Percentiles rank a stretch among this genome's conserved stretches.
Conservation (phyloP, 1,140 invertebrate species). For the Nasonia giraulti region DNA sequence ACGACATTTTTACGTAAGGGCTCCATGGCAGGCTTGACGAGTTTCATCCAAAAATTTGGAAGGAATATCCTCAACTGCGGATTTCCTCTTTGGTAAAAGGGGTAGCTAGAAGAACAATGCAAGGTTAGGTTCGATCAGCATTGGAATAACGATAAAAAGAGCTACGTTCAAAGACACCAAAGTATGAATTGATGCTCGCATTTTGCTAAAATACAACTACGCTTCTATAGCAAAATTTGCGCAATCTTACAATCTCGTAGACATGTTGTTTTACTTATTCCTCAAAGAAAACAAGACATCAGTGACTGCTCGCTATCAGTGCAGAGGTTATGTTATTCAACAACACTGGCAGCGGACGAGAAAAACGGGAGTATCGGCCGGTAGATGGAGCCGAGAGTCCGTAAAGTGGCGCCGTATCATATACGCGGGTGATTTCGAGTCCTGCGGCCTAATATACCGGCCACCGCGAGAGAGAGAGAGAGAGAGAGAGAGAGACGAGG, state of each 20-base stretch:
- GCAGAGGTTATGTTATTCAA: neutral
- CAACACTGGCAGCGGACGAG: no score
- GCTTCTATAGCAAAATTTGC: neutral
- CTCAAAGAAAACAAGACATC: neutral
- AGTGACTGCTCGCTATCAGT: neutral
- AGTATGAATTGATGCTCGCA: neutral
- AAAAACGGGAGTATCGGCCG: no score
- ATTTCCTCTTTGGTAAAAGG: constrained; percentile 90
- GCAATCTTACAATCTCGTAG: constrained; percentile 44
- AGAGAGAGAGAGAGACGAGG: no score
- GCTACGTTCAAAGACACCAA: neutral
- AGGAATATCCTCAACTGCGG: constrained; percentile 92
- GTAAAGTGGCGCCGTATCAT: constrained; percentile 16
- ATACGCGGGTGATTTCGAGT: constrained; percentile 13
- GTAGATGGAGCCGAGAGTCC: neutral
- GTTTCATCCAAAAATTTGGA: constrained; percentile 96
- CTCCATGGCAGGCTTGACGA: constrained; percentile 78
- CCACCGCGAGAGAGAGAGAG: no score
- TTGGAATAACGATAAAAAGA: neutral
- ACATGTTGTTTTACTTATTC: constrained; percentile 25
- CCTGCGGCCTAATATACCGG: no score
- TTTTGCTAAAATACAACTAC: neutral
- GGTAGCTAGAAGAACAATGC: constrained; percentile 78
- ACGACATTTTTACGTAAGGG: constrained; percentile 82
- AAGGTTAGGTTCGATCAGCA: neutral